These are phyloP conservation scores for Marcusenius ussheri DNA, from an alignment of 2,113 vertebrate genomes.

Conservation along the genomic window DNA sequence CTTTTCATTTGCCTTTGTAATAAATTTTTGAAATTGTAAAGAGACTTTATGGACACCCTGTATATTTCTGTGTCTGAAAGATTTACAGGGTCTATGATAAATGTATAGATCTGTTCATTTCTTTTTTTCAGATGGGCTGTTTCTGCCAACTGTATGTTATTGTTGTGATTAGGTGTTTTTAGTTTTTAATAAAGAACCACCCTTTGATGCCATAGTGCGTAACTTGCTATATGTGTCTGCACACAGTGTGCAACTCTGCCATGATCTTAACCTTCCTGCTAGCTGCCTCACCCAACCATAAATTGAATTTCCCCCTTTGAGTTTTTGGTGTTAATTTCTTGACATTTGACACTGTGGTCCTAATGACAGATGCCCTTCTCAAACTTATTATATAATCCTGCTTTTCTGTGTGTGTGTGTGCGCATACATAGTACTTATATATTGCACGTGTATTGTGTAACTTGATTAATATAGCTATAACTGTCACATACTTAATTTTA, in stretches of 20 bases:
- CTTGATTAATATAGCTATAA: not conserved
- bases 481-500: not conserved
- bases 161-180: not conserved
- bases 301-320: not conserved
- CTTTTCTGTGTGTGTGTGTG: not conserved
- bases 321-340: not conserved
- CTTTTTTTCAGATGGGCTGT: not conserved
- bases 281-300: not conserved
- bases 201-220: not conserved
- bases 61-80: not conserved
- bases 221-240: not conserved
- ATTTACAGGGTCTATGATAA: not conserved
- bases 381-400: not conserved
- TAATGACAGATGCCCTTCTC: not conserved
- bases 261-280: not conserved
- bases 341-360: not conserved
- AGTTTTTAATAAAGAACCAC: not conserved
- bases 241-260: not conserved
- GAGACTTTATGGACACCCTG: not conserved
- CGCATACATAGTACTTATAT: not conserved
- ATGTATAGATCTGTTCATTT: not conserved
- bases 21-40: not conserved
- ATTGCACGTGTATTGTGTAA: slow-evolving; percentile 1
- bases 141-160: not conserved
- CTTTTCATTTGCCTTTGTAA: too few species aligned